Base-by-base conservation (phyloP, 2,113 vertebrate genomes). In the Prunella fulvescens region DNA sequence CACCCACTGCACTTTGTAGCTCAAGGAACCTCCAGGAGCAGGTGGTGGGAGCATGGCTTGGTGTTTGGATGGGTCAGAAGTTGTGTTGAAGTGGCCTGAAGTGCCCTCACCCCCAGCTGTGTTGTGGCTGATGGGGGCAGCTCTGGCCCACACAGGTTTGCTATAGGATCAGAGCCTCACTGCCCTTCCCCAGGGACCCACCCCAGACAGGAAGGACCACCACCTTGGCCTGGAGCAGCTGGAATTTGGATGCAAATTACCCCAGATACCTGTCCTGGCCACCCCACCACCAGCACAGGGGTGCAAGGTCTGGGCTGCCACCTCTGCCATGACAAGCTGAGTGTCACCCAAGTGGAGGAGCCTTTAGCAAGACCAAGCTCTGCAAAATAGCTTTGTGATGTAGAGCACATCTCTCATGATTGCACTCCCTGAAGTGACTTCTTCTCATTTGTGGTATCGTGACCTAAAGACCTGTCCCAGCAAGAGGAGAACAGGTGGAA, bases 91-190 rank as follows among this genome's bases (percentile, higher is more conserved):
- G 64, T 8, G 19, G 22, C 6, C 31, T 50, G 48, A n/a, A n/a
- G 39, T 50, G 44, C 13, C 48, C 17, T 72, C 19, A 2, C 1
- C 1, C 40, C 25, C 2, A 8, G 33, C 53, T 60, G 19, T 29
- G 25, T 14, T 31, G 50, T 26, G 80, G 51, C 31, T 76, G 48
- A 12, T 64, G 44, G 5, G 4, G 6, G 0, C 7, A n/a, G 11
- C 11, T 54, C 25, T 48, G 56, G 6, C 45, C 60, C 61, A 12
- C 1, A 3, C 9, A 20, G 23, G 7, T 81, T 77, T 74, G 14
- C 29, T 50, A 0, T 0, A 2, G 47, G 39, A 12, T 72, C 1
- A 3, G 42, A 86, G 24, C 23, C 17, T 20, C 3, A 0, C 51
- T 86, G 50, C n/a, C 25, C 14, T 86, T 79, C 19, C 33, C 8